Base-by-base conservation (phyloP, 23 tunicate genomes). In the Ascidia mentula region DNA sequence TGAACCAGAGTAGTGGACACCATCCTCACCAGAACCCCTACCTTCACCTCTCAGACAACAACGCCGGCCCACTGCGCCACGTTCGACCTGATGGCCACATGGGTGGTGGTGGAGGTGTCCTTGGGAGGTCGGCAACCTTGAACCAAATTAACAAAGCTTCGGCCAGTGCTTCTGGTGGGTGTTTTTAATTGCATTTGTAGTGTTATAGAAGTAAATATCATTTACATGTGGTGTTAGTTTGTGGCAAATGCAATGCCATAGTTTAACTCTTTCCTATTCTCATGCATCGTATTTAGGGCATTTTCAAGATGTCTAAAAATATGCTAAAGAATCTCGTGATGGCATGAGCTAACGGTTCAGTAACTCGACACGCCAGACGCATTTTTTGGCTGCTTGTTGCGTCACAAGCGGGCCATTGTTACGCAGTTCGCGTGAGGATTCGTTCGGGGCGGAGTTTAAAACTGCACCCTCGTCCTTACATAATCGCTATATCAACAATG, bases 81-180 rank as follows among this genome's bases (percentile, higher is more conserved):
- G 69, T 45, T 20, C 36, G 60, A 77, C 46, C 86, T 37, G 70
- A 75, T 32, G 42, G 86, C 42, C 59, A 71, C 73, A n/a, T 32
- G 20, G 37, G 77, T 18, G 37, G 77, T 18, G 40, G 87, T 15
- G 59, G 36, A 65, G 86, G 40, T n/a, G 46, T 34, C 18, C 38
- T 79, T 71, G 69, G 77, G 34, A 81, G 86, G 45, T 72, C 90
- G 37, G 86, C 85, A n/a, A 92, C 97, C 9, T 59, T 92, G 30
- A 92, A 92, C 80, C 92, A 92, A 79, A 85, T 92, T 39, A 92
- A 92, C 86, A 92, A 86, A 73, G 82, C 91, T 6, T 69, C 86
- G 6, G 85, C 88, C 36, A 87, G 88, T 75, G 82, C 85, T 35
- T 86, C 97, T 39, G 87, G 97, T 91, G 28, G 20, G 72, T n/a